Conservation (phyloP, 2,888 invertebrate genomes). For the Nineta flava region DNA sequence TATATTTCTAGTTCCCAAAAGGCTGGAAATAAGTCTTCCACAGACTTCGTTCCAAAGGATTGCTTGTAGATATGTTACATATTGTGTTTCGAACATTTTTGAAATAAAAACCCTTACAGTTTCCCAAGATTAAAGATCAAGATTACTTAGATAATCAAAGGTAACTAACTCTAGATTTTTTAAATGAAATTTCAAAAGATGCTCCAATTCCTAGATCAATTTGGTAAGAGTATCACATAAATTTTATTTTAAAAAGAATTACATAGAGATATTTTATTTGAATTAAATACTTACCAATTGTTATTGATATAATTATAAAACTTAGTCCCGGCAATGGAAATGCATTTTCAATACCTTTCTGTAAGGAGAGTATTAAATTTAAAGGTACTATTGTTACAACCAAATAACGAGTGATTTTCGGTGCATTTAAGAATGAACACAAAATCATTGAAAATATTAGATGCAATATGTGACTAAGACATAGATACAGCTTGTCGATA, state of each 20-base stretch:
- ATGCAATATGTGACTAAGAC: conserved; percentile 23
- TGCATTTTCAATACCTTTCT: conserved; percentile 17
- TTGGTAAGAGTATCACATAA: too few species aligned
- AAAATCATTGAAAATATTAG: conserved; percentile 23
- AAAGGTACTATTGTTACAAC: conserved; percentile 21
- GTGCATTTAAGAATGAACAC: conserved; percentile 24
- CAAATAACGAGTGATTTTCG: conserved; percentile 18
- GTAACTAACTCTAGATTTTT: too few species aligned
- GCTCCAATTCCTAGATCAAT: too few species aligned
- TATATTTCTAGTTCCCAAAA: too few species aligned
- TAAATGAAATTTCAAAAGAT: too few species aligned
- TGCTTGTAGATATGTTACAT: too few species aligned
- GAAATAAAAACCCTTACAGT: too few species aligned
- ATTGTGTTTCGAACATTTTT: too few species aligned
- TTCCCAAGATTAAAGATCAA: too few species aligned
- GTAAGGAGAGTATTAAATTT: conserved; percentile 22
- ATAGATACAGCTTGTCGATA: conserved; percentile 22
- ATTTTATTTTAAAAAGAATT: background rate
- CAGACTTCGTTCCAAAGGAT: too few species aligned
- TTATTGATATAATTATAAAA: conserved; percentile 14
- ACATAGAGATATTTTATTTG: background rate
- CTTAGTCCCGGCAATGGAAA: conserved; percentile 17
- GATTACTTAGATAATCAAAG: too few species aligned
- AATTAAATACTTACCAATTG: conserved; percentile 14
- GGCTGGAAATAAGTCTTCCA: too few species aligned